Base-by-base conservation (phyloP, 1,140 invertebrate genomes). In the Planococcus citri region DNA sequence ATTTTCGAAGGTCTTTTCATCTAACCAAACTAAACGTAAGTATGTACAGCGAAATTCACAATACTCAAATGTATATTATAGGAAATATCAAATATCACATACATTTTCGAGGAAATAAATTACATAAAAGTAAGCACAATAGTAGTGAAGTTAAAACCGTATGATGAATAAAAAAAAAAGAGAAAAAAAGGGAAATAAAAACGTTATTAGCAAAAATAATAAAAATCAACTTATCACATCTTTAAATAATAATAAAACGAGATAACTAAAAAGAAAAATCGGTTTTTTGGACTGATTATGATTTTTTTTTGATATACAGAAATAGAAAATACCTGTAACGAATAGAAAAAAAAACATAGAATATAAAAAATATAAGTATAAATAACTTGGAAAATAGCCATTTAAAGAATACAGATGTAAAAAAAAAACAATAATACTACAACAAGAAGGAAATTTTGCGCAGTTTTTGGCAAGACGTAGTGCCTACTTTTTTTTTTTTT, bases 181-280 rank as follows among this genome's bases (percentile, higher is more conserved):
- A 37, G 14, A 37, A 37, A 37, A 37, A 8, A 37, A 37, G 33
- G 21, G 21, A 64, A 64, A 64, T 22, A 25, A 64, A 27, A 25
- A 64, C 60, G 9, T 64, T 20, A 20, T 58, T 25, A 64, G 25
- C 25, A 27, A 51, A 51, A 51, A 9, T 64, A 64, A 27, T 51
- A 51, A 51, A 51, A 51, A 14, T 51, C 60, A 64, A 64, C 60
- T 64, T 64, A 64, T 64, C 60, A 64, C 60, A 70, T 70, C 20
- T 61, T 70, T 33, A 27, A 70, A 70, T 21, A 70, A 70, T 21
- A 70, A 70, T 70, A 58, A 61, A 58, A 51, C 41, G 17, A 51
- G 17, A 51, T 51, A 51, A 68, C 29, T 33, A 33, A 70, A 27
- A 58, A 70, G n/a, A 70, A 51, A 70, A 51, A 9, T n/a, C 6